These are phyloP conservation scores for Netelia inedita DNA, from an alignment of 2,888 invertebrate genomes.

Conservation along the genomic window DNA sequence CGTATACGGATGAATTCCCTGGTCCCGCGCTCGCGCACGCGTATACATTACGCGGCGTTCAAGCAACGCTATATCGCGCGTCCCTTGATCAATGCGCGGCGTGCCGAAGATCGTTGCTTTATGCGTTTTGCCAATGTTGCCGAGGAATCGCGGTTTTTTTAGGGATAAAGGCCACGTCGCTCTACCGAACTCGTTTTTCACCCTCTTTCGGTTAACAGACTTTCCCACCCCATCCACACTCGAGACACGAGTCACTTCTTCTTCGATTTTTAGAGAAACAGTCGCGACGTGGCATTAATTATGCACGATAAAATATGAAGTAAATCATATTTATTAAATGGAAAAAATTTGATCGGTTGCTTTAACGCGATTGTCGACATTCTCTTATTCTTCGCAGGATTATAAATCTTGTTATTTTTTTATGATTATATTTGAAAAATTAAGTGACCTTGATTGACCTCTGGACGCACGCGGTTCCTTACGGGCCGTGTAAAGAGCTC, in stretches of 20 bases:
- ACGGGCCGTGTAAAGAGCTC: constrained; percentile 12
- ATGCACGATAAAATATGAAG: neutral
- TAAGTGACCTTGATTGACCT: constrained; percentile 41
- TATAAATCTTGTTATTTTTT: constrained; percentile 11
- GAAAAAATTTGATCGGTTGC: no score
- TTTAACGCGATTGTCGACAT: no score
- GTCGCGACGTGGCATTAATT: neutral
- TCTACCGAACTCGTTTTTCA: neutral
- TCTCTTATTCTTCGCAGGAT: neutral
- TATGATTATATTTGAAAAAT: constrained; percentile 4
- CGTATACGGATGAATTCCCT: neutral
- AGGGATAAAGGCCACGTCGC: neutral
- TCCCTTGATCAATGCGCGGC: neutral
- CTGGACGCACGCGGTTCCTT: constrained; percentile 19
- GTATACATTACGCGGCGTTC: constrained; percentile 4
- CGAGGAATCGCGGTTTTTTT: neutral
- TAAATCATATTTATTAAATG: no score
- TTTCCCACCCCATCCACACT: neutral
- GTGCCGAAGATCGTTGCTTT: constrained; percentile 4
- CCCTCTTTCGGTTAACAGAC: neutral
- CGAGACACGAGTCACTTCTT: neutral
- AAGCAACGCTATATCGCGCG: neutral
- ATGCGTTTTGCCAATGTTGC: neutral
- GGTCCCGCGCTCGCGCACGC: no score
- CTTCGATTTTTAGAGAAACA: neutral